phyloP scores from a whole-genome alignment of 2,797 vertebrate species.

The Cercopithecus petaurista region DNA sequence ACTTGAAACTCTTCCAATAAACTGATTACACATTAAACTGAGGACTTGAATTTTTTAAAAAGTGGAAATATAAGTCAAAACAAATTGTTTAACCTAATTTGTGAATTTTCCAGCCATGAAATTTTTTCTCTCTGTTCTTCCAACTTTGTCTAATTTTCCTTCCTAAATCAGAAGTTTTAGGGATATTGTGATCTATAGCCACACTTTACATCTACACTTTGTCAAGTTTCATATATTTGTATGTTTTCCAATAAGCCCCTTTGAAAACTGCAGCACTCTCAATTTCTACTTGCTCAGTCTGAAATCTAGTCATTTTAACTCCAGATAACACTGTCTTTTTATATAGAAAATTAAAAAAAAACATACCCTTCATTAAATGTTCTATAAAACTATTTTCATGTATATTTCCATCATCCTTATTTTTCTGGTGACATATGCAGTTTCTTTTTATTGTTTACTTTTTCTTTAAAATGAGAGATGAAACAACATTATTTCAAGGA shows the following conservation, averaged over 20 bases:
- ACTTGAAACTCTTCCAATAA: not conserved
- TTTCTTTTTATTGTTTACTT: not conserved
- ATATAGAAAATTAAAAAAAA: not conserved
- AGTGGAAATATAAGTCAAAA: not conserved
- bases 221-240: not conserved
- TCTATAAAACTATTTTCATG: not conserved
- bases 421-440: not conserved
- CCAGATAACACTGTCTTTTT: not conserved
- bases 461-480: not conserved
- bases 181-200: not conserved
- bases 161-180: not conserved
- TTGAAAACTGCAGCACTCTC: not conserved
- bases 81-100: not conserved
- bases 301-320: not conserved
- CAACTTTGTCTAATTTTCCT: not conserved
- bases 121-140: not conserved
- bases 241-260: not conserved
- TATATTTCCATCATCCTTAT: not conserved
- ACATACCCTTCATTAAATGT: not conserved
- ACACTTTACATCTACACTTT: not conserved
- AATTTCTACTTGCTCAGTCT: not conserved
- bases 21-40: not conserved
- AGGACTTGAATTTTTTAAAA: not conserved
- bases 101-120: not conserved
- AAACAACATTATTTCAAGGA: not conserved